phyloP scores from a whole-genome alignment of 2,797 vertebrate species.

The Syncerus caffer region DNA sequence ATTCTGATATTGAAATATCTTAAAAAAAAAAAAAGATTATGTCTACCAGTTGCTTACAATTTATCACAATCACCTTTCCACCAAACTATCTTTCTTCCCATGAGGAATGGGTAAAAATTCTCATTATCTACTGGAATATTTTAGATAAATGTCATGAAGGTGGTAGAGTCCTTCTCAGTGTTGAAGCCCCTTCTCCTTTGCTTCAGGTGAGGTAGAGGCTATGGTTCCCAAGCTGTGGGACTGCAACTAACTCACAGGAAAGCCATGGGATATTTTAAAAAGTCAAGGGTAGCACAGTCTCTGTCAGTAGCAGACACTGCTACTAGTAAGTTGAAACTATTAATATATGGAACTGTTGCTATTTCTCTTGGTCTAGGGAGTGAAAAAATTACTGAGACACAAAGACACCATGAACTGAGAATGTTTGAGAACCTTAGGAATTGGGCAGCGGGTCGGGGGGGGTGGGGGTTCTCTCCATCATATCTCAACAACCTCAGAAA shows the following conservation, averaged over 20 bases:
- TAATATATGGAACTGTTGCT: background rate
- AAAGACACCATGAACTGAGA: background rate
- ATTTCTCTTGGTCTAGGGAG: background rate
- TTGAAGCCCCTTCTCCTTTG: background rate
- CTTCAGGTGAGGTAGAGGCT: background rate
- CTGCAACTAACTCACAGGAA: background rate
- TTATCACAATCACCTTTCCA: background rate
- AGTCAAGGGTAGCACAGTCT: background rate
- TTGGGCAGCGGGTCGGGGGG: background rate
- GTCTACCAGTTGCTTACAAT: background rate
- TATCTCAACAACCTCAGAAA: background rate
- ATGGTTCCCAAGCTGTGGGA: background rate
- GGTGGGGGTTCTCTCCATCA: background rate
- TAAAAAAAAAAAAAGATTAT: background rate
- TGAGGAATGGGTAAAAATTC: background rate
- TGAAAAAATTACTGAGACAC: background rate
- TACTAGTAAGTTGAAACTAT: background rate
- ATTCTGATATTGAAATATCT: background rate
- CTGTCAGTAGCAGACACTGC: background rate
- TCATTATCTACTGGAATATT: background rate
- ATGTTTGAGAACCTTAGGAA: background rate
- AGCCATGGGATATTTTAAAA: background rate
- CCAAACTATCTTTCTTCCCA: background rate
- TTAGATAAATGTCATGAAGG: background rate
- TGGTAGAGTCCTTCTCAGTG: background rate